Conservation (phyloP, 2,797 vertebrate genomes). For the Carcharodon carcharias region DNA sequence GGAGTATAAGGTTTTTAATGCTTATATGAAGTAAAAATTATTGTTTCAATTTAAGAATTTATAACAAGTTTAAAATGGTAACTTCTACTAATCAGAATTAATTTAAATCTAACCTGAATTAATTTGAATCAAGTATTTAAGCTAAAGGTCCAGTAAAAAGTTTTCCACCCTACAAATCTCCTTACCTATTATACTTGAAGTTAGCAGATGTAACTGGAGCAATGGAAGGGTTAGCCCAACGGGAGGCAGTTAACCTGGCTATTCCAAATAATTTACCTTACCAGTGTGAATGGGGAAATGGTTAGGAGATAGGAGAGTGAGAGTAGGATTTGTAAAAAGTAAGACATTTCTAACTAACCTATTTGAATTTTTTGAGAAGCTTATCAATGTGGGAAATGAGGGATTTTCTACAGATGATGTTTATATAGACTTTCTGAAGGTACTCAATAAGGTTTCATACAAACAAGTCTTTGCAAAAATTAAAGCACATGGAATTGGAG, state of each 20-base stretch:
- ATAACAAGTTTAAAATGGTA: neutral
- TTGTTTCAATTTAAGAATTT: neutral
- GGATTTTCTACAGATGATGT: neutral
- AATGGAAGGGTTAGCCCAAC: neutral
- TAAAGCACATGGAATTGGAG: neutral
- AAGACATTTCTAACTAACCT: neutral
- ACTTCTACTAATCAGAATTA: neutral
- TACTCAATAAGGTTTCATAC: neutral
- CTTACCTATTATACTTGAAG: neutral
- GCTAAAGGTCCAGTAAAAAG: neutral
- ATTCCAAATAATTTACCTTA: neutral
- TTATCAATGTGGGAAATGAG: neutral
- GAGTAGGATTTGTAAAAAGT: neutral
- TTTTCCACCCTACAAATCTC: neutral
- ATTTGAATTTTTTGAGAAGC: neutral
- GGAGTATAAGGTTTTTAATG: neutral
- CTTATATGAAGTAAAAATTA: neutral
- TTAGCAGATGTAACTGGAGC: neutral
- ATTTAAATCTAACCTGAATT: neutral
- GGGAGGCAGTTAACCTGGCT: neutral
- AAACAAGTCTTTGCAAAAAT: neutral
- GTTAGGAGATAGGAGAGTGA: neutral
- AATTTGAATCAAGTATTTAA: neutral
- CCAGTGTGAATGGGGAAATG: neutral
- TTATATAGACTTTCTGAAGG: neutral